Conservation (phyloP, 2,888 invertebrate species). For the Dryococelus australis region DNA sequence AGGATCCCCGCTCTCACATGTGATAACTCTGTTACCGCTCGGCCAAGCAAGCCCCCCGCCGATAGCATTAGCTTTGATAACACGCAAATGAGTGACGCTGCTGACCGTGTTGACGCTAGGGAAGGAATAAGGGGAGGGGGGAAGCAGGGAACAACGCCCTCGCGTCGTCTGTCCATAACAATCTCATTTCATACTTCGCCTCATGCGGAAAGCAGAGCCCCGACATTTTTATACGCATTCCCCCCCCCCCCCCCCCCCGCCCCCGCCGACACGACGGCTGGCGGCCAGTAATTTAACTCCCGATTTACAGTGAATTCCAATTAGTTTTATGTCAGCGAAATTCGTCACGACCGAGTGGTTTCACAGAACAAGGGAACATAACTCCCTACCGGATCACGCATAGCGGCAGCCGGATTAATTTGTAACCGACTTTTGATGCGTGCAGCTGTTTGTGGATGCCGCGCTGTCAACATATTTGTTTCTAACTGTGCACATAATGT, state of each 20-base stretch:
- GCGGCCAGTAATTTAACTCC: background rate
- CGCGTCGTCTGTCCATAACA: background rate
- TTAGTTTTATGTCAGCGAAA: background rate
- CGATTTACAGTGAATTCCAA: constrained; percentile 21
- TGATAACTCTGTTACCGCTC: background rate
- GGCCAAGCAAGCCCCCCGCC: background rate
- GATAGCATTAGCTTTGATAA: constrained; percentile 8
- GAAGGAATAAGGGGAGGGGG: too few relatives aligned
- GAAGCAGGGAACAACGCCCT: background rate
- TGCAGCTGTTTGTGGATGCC: too few relatives aligned
- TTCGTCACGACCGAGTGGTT: background rate
- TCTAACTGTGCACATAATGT: too few relatives aligned
- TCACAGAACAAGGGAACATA: background rate
- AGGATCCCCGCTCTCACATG: background rate
- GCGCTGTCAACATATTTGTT: too few relatives aligned
- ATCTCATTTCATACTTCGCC: background rate
- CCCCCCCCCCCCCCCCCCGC: background rate
- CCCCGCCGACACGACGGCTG: background rate
- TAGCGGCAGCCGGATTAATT: too few relatives aligned
- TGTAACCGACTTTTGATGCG: too few relatives aligned
- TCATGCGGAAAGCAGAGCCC: background rate
- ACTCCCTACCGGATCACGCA: too few relatives aligned
- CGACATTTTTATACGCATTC: background rate
- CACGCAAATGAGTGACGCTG: background rate
- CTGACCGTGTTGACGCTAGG: too few relatives aligned